These are phyloP conservation scores for Borostomias antarcticus DNA, from an alignment of 2,797 vertebrate species.

Conservation along the genomic window DNA sequence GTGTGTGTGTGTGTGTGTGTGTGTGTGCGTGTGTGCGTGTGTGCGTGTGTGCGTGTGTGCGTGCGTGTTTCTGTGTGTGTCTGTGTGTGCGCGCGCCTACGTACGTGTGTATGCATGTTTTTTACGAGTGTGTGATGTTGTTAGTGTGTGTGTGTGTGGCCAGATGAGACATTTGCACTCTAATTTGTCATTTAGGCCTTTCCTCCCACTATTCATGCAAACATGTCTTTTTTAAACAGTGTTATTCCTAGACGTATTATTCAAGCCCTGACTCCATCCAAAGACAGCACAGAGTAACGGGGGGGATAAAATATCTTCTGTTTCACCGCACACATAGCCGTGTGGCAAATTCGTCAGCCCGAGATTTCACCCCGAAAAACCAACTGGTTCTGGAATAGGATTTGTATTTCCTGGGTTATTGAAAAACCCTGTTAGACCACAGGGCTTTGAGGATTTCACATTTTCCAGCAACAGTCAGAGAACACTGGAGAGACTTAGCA, in stretches of 20 bases:
- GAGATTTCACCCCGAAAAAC: conserved; percentile 47
- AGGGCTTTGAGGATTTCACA: conserved; percentile 43
- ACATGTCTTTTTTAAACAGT: conserved; percentile 47
- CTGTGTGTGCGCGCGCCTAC: neutral
- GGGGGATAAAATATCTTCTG: conserved; percentile 38
- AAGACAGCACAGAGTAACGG: conserved; percentile 34
- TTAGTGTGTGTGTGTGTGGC: conserved; percentile 10
- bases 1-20: conserved; percentile 5
- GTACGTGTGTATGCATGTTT: too few relatives aligned
- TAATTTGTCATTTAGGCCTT: conserved; percentile 37
- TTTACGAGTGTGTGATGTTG: conserved; percentile 1
- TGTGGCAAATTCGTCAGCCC: conserved; percentile 28
- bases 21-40: neutral
- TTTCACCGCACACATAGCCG: conserved; percentile 10
- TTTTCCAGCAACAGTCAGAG: conserved; percentile 53
- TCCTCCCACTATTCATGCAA: conserved; percentile 40
- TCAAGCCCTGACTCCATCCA: conserved; percentile 29
- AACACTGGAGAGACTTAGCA: conserved; percentile 31
- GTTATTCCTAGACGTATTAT: conserved; percentile 53
- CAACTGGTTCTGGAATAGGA: conserved; percentile 45
- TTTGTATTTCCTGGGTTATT: conserved; percentile 59
- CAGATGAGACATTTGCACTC: conserved; percentile 36
- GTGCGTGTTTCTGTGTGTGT: too few relatives aligned
- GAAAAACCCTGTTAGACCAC: conserved; percentile 55
- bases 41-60: neutral